Evolutionary conservation across 2,113 vertebrate genomes (phyloP).

Genomic region (Xerus inauris): DNA sequence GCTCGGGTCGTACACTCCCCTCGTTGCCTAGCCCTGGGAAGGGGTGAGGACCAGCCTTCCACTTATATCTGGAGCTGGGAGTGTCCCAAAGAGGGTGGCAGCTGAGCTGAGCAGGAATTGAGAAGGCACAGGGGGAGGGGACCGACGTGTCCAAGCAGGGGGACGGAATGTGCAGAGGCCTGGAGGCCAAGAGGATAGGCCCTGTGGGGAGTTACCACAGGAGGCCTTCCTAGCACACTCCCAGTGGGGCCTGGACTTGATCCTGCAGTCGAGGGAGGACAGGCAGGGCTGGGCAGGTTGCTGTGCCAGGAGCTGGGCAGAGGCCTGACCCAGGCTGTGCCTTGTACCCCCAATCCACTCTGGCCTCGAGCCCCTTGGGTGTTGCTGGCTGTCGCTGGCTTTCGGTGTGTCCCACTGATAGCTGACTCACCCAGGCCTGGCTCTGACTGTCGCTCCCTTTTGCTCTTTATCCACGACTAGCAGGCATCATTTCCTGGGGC

Average conservation of each 20-base stretch:
- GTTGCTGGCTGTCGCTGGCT: too few species aligned
- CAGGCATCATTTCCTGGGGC: not conserved
- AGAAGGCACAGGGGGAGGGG: not conserved
- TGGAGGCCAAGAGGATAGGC: not conserved
- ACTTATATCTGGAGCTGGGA: not conserved
- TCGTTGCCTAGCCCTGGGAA: not conserved
- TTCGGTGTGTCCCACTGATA: too few species aligned
- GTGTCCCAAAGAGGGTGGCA: not conserved
- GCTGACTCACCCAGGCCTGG: not conserved
- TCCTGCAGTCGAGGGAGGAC: not conserved
- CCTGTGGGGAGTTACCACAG: too few species aligned
- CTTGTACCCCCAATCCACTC: fast-evolving
- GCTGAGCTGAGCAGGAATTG: not conserved
- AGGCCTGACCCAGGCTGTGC: not conserved
- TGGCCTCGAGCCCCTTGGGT: not conserved
- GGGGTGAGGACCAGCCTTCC: not conserved
- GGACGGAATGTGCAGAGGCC: not conserved
- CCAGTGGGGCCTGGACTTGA: not conserved
- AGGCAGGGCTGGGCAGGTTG: not conserved
- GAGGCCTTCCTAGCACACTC: not conserved
- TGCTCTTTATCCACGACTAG: not conserved
- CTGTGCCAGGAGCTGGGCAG: not conserved
- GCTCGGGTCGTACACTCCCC: fast-evolving
- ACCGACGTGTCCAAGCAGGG: not conserved
- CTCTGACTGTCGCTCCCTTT: not conserved